Evolutionary conservation across 2,888 invertebrate species (phyloP), one percentile per base, ranked within the genome.

Genomic region (Agriopis marginaria): DNA sequence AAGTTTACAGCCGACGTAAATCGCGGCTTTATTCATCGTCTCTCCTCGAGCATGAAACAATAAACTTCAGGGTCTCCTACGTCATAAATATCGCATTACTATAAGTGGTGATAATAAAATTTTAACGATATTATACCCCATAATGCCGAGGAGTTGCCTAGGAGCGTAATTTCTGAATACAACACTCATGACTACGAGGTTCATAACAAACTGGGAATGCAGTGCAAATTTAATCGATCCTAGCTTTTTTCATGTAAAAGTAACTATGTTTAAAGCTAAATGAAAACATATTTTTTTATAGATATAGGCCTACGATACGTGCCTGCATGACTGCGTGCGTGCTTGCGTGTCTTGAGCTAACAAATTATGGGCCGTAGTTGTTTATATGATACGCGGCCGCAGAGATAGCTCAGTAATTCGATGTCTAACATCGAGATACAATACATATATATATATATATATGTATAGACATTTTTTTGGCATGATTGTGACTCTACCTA

Each of bases 11-110:
- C 82, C 78, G 73, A 79, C 84, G 87, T 90, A 89, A 90, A 90
- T 86, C 86, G 84, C 76, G 80, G 84, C 84, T 87, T 89, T 90
- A 91, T 90, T 90, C 89, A 86, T 86, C 82, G 87, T 82, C 83
- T 79, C 81, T 82, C 80, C 73, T 83, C 86, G 82, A 88, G 81
- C 88, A 89, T 89, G 89, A 86, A 90, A 90, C 90, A 90, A 90
- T 90, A 92, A 89, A 91, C 83, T 86, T 75, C 79, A 79, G 80
- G 82, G 82, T 79, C 87, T 86, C 81, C 79, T 85, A 81, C 81
- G 82, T 87, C 87, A 88, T 92, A 92, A 92, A 92, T 91, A 91
- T 89, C 86, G 78, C 83, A 88, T 90, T 90, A 88, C 88, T 90
- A 87, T 89, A 90, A 92, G 90, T 89, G 87, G 83, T 74, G 78